Evolutionary conservation across 2,113 vertebrate genomes (phyloP), one percentile per base, ranked within the genome.

Genomic region (Lathamus discolor): DNA sequence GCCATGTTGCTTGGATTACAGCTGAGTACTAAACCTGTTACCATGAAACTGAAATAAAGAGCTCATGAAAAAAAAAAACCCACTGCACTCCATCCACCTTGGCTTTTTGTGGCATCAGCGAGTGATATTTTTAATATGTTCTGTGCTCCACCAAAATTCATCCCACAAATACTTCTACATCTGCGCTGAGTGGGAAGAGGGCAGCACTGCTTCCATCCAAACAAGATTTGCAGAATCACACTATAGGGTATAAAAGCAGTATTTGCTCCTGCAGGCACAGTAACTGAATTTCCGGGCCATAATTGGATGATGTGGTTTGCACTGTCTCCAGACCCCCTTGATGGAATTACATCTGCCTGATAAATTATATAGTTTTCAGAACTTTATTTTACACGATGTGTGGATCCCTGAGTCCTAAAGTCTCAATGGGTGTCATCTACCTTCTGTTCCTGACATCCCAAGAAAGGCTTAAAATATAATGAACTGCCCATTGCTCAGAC

Each of bases 241-340:
- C 85, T 83, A 28, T 64, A 90, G 92, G 83, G 25, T 54, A 17
- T 25, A 88, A 80, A 64, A 84, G 73, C 72, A 78, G 46, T 18
- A 51, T 63, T 90, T 81, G 54, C 93, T 94, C 75, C 83, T 95
- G 93, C 79, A 88, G 93, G 88, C 90, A 82, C 12, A 7, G 76
- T 93, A 97, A 97, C 90, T 78, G 61, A 72, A 92, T 96, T 96
- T 92, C 68, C 52, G 88, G 66, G 73, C 80, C 88, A 43, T 95
- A 96, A 96, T 61, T 95, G 43, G 82, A 90, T 97, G 78, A 95
- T 77, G 84, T 83, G 76, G 90, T 94, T 96, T 95, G 87, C 90
- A 93, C 73, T 27, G 8, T 96, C 69, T 86, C 96, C 95, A 95
- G 95, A 95, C 90, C 33, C 64, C 86, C 92, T 81, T 68, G 61